Percentiles rank a stretch among this genome's conserved stretches.
Evolutionary conservation across 2,888 invertebrate genomes (phyloP).

Genomic region (Lasioglossum calceatum): DNA sequence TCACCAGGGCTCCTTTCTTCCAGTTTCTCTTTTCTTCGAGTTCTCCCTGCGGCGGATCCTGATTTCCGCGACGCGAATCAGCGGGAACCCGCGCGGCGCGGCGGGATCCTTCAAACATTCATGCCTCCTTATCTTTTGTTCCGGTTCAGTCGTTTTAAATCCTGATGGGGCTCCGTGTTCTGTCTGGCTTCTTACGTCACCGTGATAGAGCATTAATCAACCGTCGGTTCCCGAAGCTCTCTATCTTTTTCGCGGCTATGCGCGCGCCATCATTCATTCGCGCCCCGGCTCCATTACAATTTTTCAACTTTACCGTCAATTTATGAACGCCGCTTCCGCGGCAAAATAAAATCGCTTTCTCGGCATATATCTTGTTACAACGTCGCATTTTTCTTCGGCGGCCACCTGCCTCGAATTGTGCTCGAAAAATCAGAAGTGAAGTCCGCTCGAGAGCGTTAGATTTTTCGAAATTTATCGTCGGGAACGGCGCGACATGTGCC

Average conservation of each 20-base stretch:
- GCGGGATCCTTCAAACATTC: conserved; percentile 17
- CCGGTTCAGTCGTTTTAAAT: conserved; percentile 59
- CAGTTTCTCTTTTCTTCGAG: not conserved
- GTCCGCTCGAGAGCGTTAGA: not conserved
- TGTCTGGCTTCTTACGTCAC: conserved; percentile 34
- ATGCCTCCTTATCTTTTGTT: conserved; percentile 58
- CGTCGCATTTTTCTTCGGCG: conserved; percentile 13
- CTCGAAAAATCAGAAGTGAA: conserved; percentile 1
- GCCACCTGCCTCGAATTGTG: not conserved
- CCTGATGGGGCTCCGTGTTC: conserved; percentile 25
- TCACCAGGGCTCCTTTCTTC: too few species aligned
- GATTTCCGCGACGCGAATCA: not conserved
- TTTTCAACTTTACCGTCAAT: conserved; percentile 53
- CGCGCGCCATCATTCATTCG: conserved; percentile 51
- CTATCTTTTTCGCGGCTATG: conserved; percentile 38
- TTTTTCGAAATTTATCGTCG: conserved; percentile 3
- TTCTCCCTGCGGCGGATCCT: not conserved
- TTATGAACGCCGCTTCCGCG: conserved; percentile 23
- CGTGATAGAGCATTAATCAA: conserved; percentile 56
- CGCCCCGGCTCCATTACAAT: conserved; percentile 44
- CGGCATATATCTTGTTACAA: conserved; percentile 7
- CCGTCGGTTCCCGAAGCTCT: conserved; percentile 27
- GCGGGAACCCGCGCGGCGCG: not conserved
- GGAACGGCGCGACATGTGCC: not conserved
- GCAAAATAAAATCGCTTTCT: conserved; percentile 21